Evolutionary conservation across 2,113 vertebrate species (phyloP).

Genomic region (Heterotilapia buettikoferi): DNA sequence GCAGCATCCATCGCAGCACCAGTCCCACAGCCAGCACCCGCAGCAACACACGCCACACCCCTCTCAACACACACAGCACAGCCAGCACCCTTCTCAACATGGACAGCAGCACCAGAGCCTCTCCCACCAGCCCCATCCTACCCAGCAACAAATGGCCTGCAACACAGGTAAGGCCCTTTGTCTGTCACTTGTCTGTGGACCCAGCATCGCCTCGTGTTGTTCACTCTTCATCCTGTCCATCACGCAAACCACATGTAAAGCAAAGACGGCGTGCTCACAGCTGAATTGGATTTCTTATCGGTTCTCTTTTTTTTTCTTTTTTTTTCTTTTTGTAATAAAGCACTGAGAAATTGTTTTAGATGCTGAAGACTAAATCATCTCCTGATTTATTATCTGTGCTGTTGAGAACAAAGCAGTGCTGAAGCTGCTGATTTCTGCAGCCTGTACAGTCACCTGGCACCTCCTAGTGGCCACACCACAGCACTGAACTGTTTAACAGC

Average conservation of each 20-base stretch:
- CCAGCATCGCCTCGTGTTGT: not conserved
- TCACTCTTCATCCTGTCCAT: not conserved
- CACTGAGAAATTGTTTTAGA: conserved; percentile 4
- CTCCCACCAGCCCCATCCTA: conserved; percentile 78
- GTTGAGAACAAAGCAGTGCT: conserved; percentile 68
- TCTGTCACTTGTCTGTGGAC: not conserved
- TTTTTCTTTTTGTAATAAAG: conserved; percentile 6
- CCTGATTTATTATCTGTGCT: conserved; percentile 48
- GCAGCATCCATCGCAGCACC: conserved; percentile 67
- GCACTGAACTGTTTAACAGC: not conserved
- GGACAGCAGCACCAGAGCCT: conserved; percentile 79
- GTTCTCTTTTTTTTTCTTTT: not conserved
- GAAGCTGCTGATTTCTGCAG: not conserved
- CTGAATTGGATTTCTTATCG: not conserved
- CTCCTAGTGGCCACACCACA: conserved; percentile 54
- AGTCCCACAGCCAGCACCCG: conserved; percentile 58
- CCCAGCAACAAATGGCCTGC: conserved; percentile 85
- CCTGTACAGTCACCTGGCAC: conserved; percentile 44
- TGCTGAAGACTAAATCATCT: conserved; percentile 41
- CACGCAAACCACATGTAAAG: not conserved
- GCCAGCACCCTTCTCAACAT: conserved; percentile 68
- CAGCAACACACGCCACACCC: conserved; percentile 68
- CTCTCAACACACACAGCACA: conserved; percentile 70
- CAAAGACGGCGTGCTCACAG: not conserved
- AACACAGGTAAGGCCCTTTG: conserved; percentile 77